These are phyloP conservation scores for Drosophila tripunctata DNA, from an alignment of 2,888 invertebrate genomes.

Conservation along the genomic window DNA sequence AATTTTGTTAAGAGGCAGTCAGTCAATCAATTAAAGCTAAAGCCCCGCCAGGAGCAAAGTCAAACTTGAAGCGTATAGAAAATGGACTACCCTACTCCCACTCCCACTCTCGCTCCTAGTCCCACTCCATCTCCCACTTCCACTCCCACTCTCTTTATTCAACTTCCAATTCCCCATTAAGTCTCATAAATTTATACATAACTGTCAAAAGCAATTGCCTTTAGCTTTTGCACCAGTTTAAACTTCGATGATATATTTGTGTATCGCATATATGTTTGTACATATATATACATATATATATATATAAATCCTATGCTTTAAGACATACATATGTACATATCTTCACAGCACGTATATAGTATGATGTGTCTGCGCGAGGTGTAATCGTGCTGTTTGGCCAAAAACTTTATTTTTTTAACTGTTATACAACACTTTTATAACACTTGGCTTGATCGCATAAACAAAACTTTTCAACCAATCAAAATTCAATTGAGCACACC, in stretches of 20 bases:
- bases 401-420: background rate
- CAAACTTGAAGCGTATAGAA: constrained; percentile 28
- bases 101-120: too few species aligned
- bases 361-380: constrained; percentile 34
- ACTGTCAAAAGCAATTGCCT: constrained; percentile 81
- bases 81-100: background rate
- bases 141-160: too few species aligned
- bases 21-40: constrained; percentile 73
- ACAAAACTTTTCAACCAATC: background rate
- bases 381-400: background rate
- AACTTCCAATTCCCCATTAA: constrained; percentile 70
- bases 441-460: background rate
- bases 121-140: too few species aligned
- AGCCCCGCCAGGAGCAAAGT: constrained; percentile 26
- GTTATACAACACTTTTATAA: background rate
- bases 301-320: constrained; percentile 21
- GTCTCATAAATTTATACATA: constrained; percentile 80
- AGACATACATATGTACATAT: constrained; percentile 29
- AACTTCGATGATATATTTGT: constrained; percentile 80
- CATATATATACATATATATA: constrained; percentile 13
- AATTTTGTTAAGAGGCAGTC: constrained; percentile 32
- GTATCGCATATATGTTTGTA: constrained; percentile 38
- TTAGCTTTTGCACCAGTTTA: constrained; percentile 79
- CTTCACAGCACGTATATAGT: constrained; percentile 24
- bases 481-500: background rate